Percentiles rank a stretch among this genome's conserved stretches.
Evolutionary conservation across 64 coral and sea anemone species (phyloP).

Genomic region (Dendrophyllia cribrosa): DNA sequence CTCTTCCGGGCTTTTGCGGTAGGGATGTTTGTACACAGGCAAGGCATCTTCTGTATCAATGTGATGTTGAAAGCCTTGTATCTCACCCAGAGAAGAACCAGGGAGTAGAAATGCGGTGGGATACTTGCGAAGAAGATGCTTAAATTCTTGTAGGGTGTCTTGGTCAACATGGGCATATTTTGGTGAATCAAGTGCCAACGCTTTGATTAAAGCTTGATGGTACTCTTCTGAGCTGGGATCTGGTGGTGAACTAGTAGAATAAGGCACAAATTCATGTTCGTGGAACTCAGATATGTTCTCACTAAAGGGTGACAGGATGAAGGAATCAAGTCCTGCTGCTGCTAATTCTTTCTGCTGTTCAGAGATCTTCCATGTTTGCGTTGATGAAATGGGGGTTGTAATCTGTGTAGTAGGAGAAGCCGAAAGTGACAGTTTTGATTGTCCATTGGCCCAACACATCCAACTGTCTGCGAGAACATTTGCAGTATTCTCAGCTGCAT

Average conservation of each 20-base stretch:
- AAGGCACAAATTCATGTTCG: slow-evolving; percentile 11
- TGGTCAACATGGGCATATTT: no score
- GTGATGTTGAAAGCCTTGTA: no score
- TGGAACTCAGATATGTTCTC: neutral
- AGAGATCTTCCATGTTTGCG: neutral
- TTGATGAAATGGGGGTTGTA: neutral
- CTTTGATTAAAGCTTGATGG: neutral
- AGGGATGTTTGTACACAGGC: no score
- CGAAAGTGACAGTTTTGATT: neutral
- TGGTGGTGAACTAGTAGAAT: neutral
- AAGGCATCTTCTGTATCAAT: no score
- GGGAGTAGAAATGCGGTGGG: no score
- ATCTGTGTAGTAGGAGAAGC: neutral
- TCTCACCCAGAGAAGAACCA: no score
- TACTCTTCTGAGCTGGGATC: neutral
- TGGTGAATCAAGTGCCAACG: neutral
- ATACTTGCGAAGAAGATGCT: no score
- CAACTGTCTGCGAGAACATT: no score
- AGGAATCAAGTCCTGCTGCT: slow-evolving; percentile 23
- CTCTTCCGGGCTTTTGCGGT: no score
- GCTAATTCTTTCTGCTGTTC: slow-evolving; percentile 22
- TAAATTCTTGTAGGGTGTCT: no score
- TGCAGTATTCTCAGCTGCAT: no score
- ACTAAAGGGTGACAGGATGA: neutral
- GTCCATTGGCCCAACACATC: neutral